Base-by-base conservation (phyloP, 1,140 invertebrate species). In the Ooceraea biroi region DNA sequence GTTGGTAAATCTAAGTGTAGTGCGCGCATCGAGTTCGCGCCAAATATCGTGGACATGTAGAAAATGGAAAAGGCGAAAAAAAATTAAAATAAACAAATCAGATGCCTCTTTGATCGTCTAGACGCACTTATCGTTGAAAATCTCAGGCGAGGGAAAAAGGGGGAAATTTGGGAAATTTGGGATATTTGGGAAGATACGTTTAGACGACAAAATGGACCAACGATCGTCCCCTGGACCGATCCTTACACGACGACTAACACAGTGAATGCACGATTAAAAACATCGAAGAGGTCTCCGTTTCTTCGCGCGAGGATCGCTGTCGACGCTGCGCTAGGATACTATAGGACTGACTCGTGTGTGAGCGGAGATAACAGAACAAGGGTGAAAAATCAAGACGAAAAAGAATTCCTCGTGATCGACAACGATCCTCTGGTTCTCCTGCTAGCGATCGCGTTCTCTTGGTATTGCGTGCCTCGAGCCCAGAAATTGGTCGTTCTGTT, bases 21-120 rank as follows among this genome's bases (percentile, higher is more conserved):
- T 82, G 65, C 66, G 72, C 74, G 52, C 36, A 44, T 30, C 72
- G 55, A 48, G 77, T 63, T 61, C 83, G 83, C 60, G 66, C 72
- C 61, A 52, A 85, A 36, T 36, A 36, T 36, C 74, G 27, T 86
- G 71, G 83, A 90, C 85, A 88, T 82, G 80, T 88, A 88, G 83
- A 87, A 90, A 88, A 87, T 88, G 83, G 80, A 86, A 89, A 89
- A 19, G 85, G 83, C 80, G 77, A 77, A 48, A 60, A 82, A 88
- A 85, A 63, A 17, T 25, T 7, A 27, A 50, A 3, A 76, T 63
- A 63, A 25, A 17, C 50, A 65, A 65, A 77, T 27, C 25, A n/a
- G 22, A 57, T 71, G 22, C 44, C 27, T 61, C 60, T 76, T 76
- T 77, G 57, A 76, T 65, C 72, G 63, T 58, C 52, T 69, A 74